Percentiles rank a stretch among this genome's conserved stretches.
These are phyloP conservation scores for Helicoverpa zea DNA, from an alignment of 1,140 invertebrate genomes.

Conservation along the genomic window DNA sequence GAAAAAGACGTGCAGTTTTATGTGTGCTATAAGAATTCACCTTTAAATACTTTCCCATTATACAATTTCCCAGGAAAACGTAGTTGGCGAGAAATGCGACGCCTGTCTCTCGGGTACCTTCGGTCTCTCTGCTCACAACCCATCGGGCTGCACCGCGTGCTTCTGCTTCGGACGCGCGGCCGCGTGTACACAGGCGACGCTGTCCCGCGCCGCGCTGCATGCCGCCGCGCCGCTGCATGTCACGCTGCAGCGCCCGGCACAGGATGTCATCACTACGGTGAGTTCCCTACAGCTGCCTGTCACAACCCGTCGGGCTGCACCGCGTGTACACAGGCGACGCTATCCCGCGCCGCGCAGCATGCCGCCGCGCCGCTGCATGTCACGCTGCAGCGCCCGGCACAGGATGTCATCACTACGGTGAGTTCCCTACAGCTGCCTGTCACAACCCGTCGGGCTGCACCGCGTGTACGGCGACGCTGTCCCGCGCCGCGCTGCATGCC, in stretches of 20 bases:
- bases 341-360: no score
- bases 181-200: slow-evolving; percentile 92
- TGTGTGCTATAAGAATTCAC: no score
- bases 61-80: slow-evolving; percentile 89
- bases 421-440: no score
- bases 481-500: no score
- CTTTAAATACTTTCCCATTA: slow-evolving; percentile 10
- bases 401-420: no score
- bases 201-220: slow-evolving; percentile 92
- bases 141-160: slow-evolving; percentile 94
- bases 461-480: no score
- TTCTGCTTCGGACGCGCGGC: slow-evolving; percentile 95
- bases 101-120: slow-evolving; percentile 94
- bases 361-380: no score
- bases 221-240: slow-evolving; percentile 85
- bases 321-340: no score
- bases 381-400: no score
- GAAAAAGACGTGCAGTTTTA: no score
- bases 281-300: slow-evolving; percentile 8
- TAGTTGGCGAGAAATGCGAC: slow-evolving; percentile 94
- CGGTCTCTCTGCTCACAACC: slow-evolving; percentile 91
- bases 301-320: no score
- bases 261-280: slow-evolving; percentile 63
- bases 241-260: slow-evolving; percentile 59
- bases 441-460: no score